Evolutionary conservation across 2,113 vertebrate species (phyloP).

Genomic region (Paracyprichromis sp.): DNA sequence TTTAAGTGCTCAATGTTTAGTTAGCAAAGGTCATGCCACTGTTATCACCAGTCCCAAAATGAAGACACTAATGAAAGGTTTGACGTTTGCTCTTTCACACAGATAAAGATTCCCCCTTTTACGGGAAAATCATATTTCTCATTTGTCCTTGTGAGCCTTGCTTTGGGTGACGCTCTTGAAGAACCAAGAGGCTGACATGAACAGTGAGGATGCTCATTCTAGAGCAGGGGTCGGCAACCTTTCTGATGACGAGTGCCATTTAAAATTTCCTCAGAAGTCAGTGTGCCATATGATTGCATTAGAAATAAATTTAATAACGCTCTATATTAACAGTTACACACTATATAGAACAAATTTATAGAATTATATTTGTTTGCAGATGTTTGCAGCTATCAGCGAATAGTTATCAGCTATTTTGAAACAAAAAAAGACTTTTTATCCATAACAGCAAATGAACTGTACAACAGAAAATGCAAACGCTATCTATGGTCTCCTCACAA

Average conservation of each 20-base stretch:
- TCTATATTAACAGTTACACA: no score
- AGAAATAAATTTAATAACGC: no score
- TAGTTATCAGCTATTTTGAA: no score
- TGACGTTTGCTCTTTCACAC: slow-evolving; percentile 24
- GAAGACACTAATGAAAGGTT: slow-evolving; percentile 69
- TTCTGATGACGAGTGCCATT: no score
- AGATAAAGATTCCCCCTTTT: slow-evolving; percentile 6
- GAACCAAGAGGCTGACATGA: neutral
- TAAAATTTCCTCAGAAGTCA: no score
- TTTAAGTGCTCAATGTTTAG: slow-evolving; percentile 60
- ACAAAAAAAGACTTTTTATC: no score
- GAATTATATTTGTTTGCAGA: no score
- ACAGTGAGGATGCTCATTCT: neutral
- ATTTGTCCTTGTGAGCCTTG: neutral
- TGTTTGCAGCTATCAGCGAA: no score
- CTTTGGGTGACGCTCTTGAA: neutral
- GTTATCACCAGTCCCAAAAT: slow-evolving; percentile 61
- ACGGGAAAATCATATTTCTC: neutral
- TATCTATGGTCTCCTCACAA: no score
- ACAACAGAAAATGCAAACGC: no score
- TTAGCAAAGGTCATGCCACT: slow-evolving; percentile 55
- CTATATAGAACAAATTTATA: rapidly evolving
- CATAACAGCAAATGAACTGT: no score
- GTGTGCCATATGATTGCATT: no score
- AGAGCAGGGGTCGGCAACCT: neutral